Base-by-base conservation (phyloP, 2,888 invertebrate genomes). In the Mesochorus sp. region DNA sequence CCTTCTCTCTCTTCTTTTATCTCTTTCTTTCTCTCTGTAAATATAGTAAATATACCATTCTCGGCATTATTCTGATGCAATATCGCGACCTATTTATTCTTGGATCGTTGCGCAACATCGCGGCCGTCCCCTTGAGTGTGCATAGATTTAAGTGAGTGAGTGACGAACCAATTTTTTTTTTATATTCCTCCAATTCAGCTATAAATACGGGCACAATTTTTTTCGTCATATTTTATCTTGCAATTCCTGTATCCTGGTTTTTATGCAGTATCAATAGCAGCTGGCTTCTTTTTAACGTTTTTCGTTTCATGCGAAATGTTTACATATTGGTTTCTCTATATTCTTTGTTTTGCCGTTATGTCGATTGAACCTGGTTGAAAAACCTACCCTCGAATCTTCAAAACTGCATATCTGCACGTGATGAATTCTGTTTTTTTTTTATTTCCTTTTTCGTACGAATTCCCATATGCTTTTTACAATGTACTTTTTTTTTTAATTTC, bases 31-130 rank as follows among this genome's bases (percentile, higher is more conserved):
- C 37, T 68, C 26, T 37, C 44, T 68, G 4, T 34, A 14, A 14
- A 31, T 51, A 79, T 79, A 81, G 74, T 68, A 79, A 79, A 81
- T 74, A n/a, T n/a, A 76, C 71, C 79, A 79, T 77, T 77, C 67
- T 67, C 44, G 59, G 74, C 74, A 64, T 72, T 62, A 71, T n/a
- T n/a, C 62, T 62, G 68, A 44, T 49, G 47, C 70, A 57, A 68
- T 47, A 53, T 34, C 1, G n/a, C 70, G 72, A 73, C 68, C 81
- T 76, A 76, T 81, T 81, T 81, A 72, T 79, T 79, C 61, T 67
- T 62, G 44, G 75, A 70, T 66, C 66, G 67, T 49, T n/a, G n/a
- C 14, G 66, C 28, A 34, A 42, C 55, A 55, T 55, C 44, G n/a
- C n/a, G n/a, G n/a, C 31, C 55, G 57, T 47, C 47, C 34, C 8